Conservation (phyloP, 2,113 vertebrate genomes). For the Myrmecophaga tridactyla region DNA sequence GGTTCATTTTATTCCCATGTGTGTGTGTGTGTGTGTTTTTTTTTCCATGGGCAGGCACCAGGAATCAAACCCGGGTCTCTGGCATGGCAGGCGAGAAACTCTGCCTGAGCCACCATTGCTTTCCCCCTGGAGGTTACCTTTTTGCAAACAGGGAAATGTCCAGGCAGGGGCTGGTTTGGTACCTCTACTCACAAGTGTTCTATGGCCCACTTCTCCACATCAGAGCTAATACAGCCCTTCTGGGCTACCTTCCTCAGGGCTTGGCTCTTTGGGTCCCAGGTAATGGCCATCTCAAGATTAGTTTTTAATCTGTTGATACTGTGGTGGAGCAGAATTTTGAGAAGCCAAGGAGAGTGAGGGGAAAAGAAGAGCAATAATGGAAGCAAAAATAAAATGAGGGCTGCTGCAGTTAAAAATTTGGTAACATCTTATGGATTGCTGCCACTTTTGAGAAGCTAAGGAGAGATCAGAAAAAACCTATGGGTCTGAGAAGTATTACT, state of each 20-base stretch:
- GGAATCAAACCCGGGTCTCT: no score
- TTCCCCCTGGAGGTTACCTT: neutral
- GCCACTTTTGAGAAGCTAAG: neutral
- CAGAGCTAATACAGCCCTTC: neutral
- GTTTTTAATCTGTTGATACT: neutral
- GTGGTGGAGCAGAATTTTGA: neutral
- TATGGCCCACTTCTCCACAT: neutral
- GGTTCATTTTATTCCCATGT: no score
- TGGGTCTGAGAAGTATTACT: neutral
- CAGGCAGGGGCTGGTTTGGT: neutral
- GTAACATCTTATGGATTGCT: neutral
- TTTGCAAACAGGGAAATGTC: neutral
- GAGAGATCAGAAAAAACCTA: neutral
- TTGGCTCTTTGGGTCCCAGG: neutral
- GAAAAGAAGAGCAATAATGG: neutral
- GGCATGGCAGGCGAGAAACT: no score
- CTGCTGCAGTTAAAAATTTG: neutral
- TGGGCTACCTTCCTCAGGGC: neutral
- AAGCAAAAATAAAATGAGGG: neutral
- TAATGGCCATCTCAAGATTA: no score
- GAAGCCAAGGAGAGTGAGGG: neutral
- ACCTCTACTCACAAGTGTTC: neutral
- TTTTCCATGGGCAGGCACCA: no score
- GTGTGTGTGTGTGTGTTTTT: no score
- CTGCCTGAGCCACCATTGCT: no score